Evolutionary conservation across 2,113 vertebrate genomes (phyloP).

Genomic region (Mungos mungo): DNA sequence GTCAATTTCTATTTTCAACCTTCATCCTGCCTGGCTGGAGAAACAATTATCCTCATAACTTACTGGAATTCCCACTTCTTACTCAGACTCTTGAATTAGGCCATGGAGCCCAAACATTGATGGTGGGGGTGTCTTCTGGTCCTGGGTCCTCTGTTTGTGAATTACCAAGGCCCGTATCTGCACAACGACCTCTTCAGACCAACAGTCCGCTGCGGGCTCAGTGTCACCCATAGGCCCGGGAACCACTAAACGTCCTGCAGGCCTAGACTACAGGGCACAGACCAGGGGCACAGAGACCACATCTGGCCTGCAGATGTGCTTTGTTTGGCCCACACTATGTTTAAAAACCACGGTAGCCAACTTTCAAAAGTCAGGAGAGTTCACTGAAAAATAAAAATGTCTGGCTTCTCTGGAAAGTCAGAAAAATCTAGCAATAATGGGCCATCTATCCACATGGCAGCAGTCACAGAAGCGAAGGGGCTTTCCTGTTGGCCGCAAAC

Average conservation of each 20-base stretch:
- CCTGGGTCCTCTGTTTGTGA: not conserved
- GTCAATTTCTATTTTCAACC: not conserved
- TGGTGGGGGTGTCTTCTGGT: not conserved
- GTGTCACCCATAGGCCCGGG: not conserved
- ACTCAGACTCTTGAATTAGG: not conserved
- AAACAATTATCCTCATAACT: not conserved
- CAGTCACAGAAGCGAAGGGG: not conserved
- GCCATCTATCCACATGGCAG: not conserved
- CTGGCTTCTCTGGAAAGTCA: not conserved
- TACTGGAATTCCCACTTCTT: not conserved
- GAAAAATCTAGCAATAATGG: not conserved
- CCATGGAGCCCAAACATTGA: not conserved
- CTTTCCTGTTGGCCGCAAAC: not conserved
- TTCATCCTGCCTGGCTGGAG: not conserved
- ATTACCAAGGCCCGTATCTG: fast-evolving
- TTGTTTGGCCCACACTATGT: not conserved
- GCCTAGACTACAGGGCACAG: not conserved
- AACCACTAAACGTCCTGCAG: not conserved
- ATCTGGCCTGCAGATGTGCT: conserved; percentile 15
- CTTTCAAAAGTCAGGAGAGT: not conserved
- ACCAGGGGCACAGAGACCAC: not conserved
- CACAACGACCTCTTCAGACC: not conserved
- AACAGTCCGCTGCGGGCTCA: too few relatives aligned
- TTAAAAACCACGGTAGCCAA: conserved; percentile 33
- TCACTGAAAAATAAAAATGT: not conserved